Base-by-base conservation (phyloP, 2,888 invertebrate species). In the Tetropium fuscum region DNA sequence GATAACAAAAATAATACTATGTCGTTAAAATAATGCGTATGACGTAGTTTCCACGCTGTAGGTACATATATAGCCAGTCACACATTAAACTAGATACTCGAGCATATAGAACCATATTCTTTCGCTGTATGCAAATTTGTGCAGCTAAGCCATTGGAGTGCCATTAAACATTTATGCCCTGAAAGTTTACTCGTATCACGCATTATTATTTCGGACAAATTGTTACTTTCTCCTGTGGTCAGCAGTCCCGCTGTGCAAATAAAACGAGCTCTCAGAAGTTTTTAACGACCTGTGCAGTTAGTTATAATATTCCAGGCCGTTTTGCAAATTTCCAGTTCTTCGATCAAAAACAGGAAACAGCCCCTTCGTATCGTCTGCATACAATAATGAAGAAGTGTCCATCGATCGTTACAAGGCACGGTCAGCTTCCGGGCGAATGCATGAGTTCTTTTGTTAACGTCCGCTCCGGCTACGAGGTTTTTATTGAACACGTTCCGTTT, bases 351-450 rank as follows among this genome's bases (percentile, higher is more conserved):
- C 58, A 49, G 58, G 58, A 62, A 58, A 40, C 49, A 20, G 41
- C 40, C 57, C 47, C 22, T n/a, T n/a, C n/a, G n/a, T 44, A 57
- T 54, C 45, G 54, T 57, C 60, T 59, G 55, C 59, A 57, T 63
- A 63, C 53, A 53, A 45, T 54, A 58, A 63, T 63, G 60, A 63
- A 60, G 53, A 63, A 57, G 63, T 49, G 48, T 36, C 51, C 51
- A 27, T 38, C 41, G 54, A 45, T 32, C 25, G 38, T 32, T 53
- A 47, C 56, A 63, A 58, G 48, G 38, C 40, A 38, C 54, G 54
- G 59, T 60, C 59, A 51, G 51, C 13, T 60, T 54, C n/a, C 49
- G 20, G 59, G 57, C 53, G 57, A 60, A 54, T 56, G 47, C 51
- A 20, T 19, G 10, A 27, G 27, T 6, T 25, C 45, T 40, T 32